Conservation (phyloP, 2,797 vertebrate genomes). For the Myripristis murdjan region DNA sequence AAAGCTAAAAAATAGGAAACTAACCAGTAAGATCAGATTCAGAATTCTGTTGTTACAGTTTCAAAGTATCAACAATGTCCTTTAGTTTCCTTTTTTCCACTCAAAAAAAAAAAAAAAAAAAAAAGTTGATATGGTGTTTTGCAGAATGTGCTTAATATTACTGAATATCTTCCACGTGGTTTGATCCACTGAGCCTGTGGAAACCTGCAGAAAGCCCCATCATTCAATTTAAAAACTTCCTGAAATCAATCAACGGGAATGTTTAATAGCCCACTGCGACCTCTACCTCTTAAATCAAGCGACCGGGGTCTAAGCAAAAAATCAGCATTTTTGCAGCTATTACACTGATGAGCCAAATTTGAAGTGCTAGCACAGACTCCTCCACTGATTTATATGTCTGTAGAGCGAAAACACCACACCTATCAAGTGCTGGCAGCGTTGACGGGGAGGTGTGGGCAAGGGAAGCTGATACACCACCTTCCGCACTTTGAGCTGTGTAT, state of each 20-base stretch:
- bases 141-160: neutral
- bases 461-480: too few species aligned
- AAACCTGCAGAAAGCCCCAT: neutral
- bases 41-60: too few species aligned
- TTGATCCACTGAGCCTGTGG: neutral
- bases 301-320: slow-evolving; percentile 28
- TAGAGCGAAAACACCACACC: neutral
- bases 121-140: too few species aligned
- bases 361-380: slow-evolving; percentile 8
- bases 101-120: too few species aligned
- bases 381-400: neutral
- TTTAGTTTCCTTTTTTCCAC: too few species aligned
- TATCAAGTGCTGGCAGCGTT: too few species aligned
- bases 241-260: neutral
- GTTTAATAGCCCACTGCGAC: neutral
- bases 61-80: too few species aligned
- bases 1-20: too few species aligned
- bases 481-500: neutral
- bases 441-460: too few species aligned
- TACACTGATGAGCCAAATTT: slow-evolving; percentile 3
- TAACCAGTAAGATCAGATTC: too few species aligned
- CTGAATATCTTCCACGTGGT: neutral
- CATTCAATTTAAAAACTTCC: neutral
- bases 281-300: slow-evolving; percentile 20
- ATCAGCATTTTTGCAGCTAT: slow-evolving; percentile 12